phyloP scores from a whole-genome alignment of 1,140 invertebrate genomes.

The Condylostylus longicornis region DNA sequence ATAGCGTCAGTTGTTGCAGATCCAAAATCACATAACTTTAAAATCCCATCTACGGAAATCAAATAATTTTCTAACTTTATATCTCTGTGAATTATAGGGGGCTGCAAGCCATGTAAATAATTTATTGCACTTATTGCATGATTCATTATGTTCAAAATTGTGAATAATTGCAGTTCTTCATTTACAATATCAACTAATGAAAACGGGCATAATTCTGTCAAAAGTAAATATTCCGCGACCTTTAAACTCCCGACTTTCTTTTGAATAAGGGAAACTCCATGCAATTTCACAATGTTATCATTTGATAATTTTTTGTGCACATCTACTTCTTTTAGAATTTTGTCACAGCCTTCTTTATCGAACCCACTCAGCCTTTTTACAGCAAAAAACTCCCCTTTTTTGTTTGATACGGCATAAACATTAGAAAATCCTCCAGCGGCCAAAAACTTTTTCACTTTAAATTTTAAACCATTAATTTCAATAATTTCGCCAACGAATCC shows the following conservation, averaged over 20 bases:
- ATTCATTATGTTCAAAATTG: conserved; percentile 80
- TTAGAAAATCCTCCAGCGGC: conserved; percentile 91
- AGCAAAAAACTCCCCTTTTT: conserved; percentile 76
- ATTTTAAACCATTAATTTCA: conserved; percentile 75
- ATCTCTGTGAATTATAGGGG: conserved; percentile 85
- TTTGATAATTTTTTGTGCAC: conserved; percentile 60
- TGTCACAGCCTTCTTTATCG: conserved; percentile 60
- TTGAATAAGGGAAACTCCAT: conserved; percentile 57
- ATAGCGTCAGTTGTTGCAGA: conserved; percentile 79
- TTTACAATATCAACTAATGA: conserved; percentile 66
- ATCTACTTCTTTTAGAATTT: conserved; percentile 63
- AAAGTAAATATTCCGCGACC: conserved; percentile 52
- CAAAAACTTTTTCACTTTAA: conserved; percentile 77
- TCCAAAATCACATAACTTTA: conserved; percentile 98
- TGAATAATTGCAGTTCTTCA: conserved; percentile 50
- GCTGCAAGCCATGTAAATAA: conserved; percentile 81
- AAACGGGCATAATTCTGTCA: conserved; percentile 56
- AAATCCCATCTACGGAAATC: conserved; percentile 59
- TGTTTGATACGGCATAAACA: conserved; percentile 85
- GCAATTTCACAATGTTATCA: conserved; percentile 66
- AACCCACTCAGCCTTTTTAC: conserved; percentile 69
- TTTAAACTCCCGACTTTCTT: conserved; percentile 49
- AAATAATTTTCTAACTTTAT: conserved; percentile 42
- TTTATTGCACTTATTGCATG: conserved; percentile 79
- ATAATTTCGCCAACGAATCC: conserved; percentile 74